phyloP scores from a whole-genome alignment of 2,888 invertebrate species.

The Xanthia togata region DNA sequence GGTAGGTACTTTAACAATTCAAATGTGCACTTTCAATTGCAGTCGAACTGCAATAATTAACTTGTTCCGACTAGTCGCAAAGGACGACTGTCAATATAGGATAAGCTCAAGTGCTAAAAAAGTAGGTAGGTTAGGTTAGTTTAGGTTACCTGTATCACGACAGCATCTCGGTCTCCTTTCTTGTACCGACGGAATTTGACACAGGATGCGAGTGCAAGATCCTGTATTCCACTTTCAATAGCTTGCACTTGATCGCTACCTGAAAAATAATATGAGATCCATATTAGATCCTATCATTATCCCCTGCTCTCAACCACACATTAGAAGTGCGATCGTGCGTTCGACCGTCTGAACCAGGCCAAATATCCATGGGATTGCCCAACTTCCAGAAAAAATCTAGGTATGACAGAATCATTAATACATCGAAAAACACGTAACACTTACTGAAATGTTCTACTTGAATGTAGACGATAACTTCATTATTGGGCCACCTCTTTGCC shows the following conservation, averaged over 20 bases:
- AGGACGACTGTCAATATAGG: neutral
- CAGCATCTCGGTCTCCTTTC: slow-evolving; percentile 86
- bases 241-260: slow-evolving; percentile 84
- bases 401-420: neutral
- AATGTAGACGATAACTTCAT: slow-evolving; percentile 86
- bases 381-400: neutral
- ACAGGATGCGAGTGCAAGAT: slow-evolving; percentile 86
- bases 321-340: neutral
- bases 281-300: neutral
- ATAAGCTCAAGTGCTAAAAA: neutral
- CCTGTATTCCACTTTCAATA: slow-evolving; percentile 87
- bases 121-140: slow-evolving; percentile 26
- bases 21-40: neutral
- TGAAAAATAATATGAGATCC: slow-evolving; percentile 66
- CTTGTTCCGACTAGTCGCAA: neutral
- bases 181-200: slow-evolving; percentile 86
- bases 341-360: neutral
- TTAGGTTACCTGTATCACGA: slow-evolving; percentile 89
- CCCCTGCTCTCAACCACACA: neutral
- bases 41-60: neutral
- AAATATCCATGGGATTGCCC: neutral
- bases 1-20: neutral
- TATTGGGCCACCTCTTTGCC: slow-evolving; percentile 87
- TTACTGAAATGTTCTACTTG: slow-evolving; percentile 87
- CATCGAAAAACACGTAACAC: slow-evolving; percentile 59